Base-by-base conservation (phyloP, 2,113 vertebrate species). In the Ciconia maguari region DNA sequence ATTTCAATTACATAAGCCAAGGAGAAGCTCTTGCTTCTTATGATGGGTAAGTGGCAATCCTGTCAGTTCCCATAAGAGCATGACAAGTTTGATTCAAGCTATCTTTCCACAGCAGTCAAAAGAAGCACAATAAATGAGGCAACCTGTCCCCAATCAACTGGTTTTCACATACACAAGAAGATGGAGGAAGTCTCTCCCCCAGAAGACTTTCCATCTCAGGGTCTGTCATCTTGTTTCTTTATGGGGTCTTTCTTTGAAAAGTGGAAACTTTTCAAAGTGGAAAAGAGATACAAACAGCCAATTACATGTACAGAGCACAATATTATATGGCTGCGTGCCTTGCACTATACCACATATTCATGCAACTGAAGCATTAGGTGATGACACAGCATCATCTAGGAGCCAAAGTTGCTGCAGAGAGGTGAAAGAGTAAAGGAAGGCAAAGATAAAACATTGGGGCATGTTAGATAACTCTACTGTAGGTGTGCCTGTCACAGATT, bases 261-360 rank as follows among this genome's bases (percentile, higher is more conserved):
- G 7, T 51, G 22, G 17, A 89, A 81, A 52, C 7, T 6, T 38
- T 38, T 38, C 38, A 38, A 38, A 38, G 38, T 38, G 38, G 38
- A 20, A n/a, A 80, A 69, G 16, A 55, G 3, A 32, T 30, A 36
- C 4, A 60, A 14, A 5, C 8, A 71, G 24, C 17, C 29, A 62
- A 13, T 51, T 82, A 15, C 16, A n/a, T 2, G 5, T 29, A 41
- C 5, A 70, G 27, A 80, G 7, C 16, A 32, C 18, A 69, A 7
- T 9, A 58, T 4, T 7, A 7, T 36, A 41, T 10, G 8, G 18
- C 18, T 57, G 4, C 26, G 57, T 80, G 17, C 24, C 36, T 80
- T 65, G 17, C 6, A 17, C 26, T 52, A 7, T 14, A 3, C 6
- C 1, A 4, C 6, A 21, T 57, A 66, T 66, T 52, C 4, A 1